Percentiles rank a stretch among this genome's conserved stretches.
These are phyloP conservation scores for Microctonus aethiopoides DNA, from an alignment of 2,888 invertebrate species.

Conservation along the genomic window DNA sequence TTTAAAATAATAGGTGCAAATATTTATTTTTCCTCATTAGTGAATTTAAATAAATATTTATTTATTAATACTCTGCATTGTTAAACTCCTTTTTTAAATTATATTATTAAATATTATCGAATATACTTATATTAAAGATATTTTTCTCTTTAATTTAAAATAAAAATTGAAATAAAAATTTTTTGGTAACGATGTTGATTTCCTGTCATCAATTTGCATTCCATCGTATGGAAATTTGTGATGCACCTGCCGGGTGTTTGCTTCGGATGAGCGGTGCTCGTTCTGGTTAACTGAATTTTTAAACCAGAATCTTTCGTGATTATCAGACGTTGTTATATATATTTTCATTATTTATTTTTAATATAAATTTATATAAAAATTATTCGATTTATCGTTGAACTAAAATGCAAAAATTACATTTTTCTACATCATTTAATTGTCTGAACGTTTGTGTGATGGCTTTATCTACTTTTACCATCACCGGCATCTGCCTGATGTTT, in stretches of 20 bases:
- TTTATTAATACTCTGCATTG: too few relatives aligned
- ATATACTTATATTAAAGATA: too few relatives aligned
- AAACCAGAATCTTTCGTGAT: not conserved
- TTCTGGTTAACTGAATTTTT: constrained; percentile 28
- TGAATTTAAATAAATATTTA: too few relatives aligned
- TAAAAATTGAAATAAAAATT: not conserved
- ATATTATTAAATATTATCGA: too few relatives aligned
- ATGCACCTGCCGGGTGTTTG: constrained; percentile 31
- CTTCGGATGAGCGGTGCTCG: constrained; percentile 26
- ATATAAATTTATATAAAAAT: constrained; percentile 36
- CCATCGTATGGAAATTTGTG: constrained; percentile 44
- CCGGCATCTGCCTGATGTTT: constrained; percentile 8
- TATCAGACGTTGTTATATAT: not conserved
- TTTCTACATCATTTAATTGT: constrained; percentile 39
- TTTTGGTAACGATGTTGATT: not conserved
- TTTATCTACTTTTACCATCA: constrained; percentile 14
- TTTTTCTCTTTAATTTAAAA: too few relatives aligned
- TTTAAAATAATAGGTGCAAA: too few relatives aligned
- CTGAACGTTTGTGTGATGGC: constrained; percentile 13
- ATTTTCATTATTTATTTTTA: not conserved
- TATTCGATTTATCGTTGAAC: constrained; percentile 33
- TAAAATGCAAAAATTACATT: not conserved
- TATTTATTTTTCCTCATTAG: too few relatives aligned
- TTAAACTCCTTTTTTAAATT: too few relatives aligned
- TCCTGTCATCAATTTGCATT: constrained; percentile 53